Conservation (phyloP, 2,113 vertebrate genomes). For the Turnix velox region DNA sequence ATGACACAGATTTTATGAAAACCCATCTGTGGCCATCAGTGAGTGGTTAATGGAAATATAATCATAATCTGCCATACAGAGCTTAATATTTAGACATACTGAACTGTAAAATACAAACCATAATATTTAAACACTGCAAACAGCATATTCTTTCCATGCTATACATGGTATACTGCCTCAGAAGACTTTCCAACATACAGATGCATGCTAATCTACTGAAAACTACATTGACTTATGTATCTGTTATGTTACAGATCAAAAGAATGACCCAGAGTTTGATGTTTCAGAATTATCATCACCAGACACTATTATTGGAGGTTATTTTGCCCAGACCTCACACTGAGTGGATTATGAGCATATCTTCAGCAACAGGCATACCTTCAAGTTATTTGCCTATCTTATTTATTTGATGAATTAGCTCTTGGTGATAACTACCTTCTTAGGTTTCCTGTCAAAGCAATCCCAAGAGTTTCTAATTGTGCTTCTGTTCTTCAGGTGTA, state of each 20-base stretch:
- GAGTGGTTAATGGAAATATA: conserved; percentile 23
- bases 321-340: background rate
- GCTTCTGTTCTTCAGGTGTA: background rate
- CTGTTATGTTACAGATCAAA: background rate
- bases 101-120: background rate
- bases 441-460: background rate
- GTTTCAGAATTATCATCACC: background rate
- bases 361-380: background rate
- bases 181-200: background rate
- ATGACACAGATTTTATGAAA: background rate
- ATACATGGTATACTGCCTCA: background rate
- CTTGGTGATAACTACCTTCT: background rate
- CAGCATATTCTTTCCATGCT: background rate
- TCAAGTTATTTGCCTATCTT: background rate
- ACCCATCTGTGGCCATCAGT: background rate
- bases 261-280: background rate
- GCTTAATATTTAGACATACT: background rate
- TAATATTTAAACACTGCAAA: background rate
- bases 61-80: background rate
- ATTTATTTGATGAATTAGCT: background rate
- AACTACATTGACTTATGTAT: background rate
- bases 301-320: background rate
- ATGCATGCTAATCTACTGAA: background rate
- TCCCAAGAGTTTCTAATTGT: background rate
- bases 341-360: fast-evolving